Conservation (phyloP, 2,797 vertebrate genomes). For the Smutsia gigantea region DNA sequence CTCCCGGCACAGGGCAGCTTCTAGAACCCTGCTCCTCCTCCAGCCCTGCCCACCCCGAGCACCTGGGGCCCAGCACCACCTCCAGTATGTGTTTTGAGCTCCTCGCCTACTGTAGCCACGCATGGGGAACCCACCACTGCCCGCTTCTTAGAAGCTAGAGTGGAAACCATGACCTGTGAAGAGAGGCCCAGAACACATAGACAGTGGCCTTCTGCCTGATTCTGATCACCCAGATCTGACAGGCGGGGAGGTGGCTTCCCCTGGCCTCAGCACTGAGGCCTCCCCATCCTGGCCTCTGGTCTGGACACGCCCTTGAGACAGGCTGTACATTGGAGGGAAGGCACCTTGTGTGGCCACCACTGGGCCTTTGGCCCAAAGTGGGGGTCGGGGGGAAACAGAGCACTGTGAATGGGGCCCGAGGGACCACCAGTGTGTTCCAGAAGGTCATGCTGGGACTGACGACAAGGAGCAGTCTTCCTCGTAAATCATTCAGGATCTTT, state of each 20-base stretch:
- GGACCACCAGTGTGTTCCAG: neutral
- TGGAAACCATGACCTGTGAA: accelerated
- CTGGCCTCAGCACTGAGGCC: neutral
- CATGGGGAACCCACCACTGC: neutral
- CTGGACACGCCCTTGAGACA: neutral
- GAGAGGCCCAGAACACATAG: neutral
- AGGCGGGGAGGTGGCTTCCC: neutral
- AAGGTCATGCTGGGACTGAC: accelerated
- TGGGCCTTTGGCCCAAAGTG: accelerated
- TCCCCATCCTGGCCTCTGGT: neutral
- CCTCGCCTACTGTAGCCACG: accelerated
- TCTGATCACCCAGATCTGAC: accelerated
- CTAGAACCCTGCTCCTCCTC: neutral
- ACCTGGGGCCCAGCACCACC: neutral
- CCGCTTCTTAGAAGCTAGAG: accelerated
- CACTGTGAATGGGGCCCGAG: neutral
- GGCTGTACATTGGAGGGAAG: accelerated
- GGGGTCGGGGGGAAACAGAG: neutral
- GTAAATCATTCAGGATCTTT: no score
- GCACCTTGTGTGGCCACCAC: neutral
- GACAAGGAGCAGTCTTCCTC: neutral
- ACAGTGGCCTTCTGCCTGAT: accelerated
- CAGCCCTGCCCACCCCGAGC: neutral
- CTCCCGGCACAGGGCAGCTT: neutral
- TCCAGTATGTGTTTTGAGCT: accelerated